Percentiles rank a stretch among this genome's conserved stretches.
phyloP scores from a whole-genome alignment of 2,888 invertebrate species.

The Thumatha senex region DNA sequence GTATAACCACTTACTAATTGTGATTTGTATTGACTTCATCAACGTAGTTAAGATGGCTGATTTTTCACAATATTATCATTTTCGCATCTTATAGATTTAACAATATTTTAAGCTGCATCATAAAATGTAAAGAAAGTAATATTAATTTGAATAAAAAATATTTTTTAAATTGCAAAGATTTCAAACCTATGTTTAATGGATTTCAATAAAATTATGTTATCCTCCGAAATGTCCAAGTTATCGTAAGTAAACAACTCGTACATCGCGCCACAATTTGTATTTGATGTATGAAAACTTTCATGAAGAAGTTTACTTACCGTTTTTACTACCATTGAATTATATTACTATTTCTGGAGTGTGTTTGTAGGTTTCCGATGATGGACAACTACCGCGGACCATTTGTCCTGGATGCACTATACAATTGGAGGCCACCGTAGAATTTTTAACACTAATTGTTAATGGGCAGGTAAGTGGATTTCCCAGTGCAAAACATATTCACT shows the following conservation, averaged over 20 bases:
- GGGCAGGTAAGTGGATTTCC: constrained; percentile 80
- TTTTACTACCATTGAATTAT: too few species aligned
- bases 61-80: constrained; percentile 29
- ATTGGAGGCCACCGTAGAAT: constrained; percentile 88
- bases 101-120: background rate
- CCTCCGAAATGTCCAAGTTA: constrained; percentile 21
- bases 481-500: background rate
- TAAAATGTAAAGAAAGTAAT: background rate
- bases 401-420: constrained; percentile 91
- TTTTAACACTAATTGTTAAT: constrained; percentile 87
- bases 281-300: constrained; percentile 3
- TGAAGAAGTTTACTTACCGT: background rate
- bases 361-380: constrained; percentile 87
- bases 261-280: constrained; percentile 22
- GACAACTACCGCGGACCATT: constrained; percentile 87
- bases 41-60: constrained; percentile 64
- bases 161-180: background rate
- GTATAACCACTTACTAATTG: constrained; percentile 75
- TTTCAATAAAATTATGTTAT: background rate
- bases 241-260: background rate
- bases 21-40: constrained; percentile 75
- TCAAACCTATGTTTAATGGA: background rate
- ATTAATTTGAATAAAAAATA: constrained; percentile 4
- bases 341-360: background rate
- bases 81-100: constrained; percentile 21